Evolutionary conservation across 2,797 vertebrate genomes (phyloP).

Genomic region (Tenualosa thibaudeaui): DNA sequence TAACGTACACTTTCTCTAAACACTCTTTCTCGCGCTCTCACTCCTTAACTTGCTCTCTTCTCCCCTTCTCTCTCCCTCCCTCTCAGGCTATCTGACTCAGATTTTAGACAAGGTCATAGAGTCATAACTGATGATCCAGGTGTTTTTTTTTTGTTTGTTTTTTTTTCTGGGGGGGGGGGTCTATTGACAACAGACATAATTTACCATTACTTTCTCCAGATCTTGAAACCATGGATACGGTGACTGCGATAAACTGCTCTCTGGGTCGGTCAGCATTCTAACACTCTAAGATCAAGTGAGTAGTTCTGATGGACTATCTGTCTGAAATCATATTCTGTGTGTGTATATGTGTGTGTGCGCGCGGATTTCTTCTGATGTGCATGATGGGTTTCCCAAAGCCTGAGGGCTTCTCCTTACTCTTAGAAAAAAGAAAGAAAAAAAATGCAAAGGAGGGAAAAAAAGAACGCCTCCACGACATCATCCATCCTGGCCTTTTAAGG

Average conservation of each 20-base stretch:
- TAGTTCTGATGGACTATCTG: not conserved
- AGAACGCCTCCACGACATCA: slow-evolving; percentile 70
- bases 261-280: not conserved
- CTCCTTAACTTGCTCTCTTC: not conserved
- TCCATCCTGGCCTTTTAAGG: slow-evolving; percentile 82
- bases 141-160: not conserved
- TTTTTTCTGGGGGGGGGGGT: too few species aligned
- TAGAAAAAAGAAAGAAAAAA: slow-evolving; percentile 22
- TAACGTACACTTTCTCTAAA: not conserved
- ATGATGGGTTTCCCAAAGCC: slow-evolving; percentile 62
- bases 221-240: not conserved
- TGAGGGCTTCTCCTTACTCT: slow-evolving; percentile 57
- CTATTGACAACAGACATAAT: too few species aligned
- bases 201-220: too few species aligned
- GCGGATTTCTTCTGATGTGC: slow-evolving; percentile 66
- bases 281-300: too few species aligned
- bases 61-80: slow-evolving; percentile 5
- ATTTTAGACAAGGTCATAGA: not conserved
- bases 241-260: not conserved
- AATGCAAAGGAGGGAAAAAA: slow-evolving; percentile 20
- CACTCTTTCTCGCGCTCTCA: not conserved
- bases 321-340: not conserved
- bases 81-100: not conserved
- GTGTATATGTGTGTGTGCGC: not conserved
- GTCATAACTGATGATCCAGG: not conserved